These are phyloP conservation scores for Odontocolon sp. DNA, from an alignment of 2,888 invertebrate genomes.

Conservation along the genomic window DNA sequence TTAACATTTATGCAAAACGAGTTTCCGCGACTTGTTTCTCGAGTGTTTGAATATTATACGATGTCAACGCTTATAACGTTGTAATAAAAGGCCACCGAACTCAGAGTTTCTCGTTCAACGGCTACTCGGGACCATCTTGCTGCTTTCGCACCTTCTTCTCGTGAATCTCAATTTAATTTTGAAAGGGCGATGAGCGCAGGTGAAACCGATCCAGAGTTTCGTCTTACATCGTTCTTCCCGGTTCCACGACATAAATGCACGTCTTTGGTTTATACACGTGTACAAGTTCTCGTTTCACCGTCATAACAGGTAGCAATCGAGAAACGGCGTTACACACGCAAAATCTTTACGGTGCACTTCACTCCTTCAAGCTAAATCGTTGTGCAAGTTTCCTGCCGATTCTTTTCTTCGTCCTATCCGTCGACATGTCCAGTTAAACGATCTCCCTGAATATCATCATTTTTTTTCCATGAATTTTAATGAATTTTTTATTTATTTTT, in stretches of 20 bases:
- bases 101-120: constrained; percentile 3
- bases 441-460: too few relatives aligned
- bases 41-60: background rate
- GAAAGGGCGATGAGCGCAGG: constrained; percentile 40
- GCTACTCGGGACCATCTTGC: background rate
- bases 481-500: too few relatives aligned
- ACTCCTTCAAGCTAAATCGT: background rate
- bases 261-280: constrained; percentile 1
- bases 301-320: constrained; percentile 59
- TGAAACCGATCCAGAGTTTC: constrained; percentile 45
- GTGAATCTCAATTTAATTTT: constrained; percentile 35
- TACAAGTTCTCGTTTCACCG: constrained; percentile 28
- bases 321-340: constrained; percentile 13
- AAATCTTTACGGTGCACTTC: constrained; percentile 10
- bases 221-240: background rate
- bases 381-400: background rate
- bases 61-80: constrained; percentile 1
- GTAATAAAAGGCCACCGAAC: constrained; percentile 20
- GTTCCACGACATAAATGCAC: background rate
- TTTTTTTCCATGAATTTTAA: too few relatives aligned
- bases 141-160: constrained; percentile 23
- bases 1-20: too few relatives aligned
- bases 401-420: background rate
- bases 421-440: too few relatives aligned
- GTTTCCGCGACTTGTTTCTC: background rate